Conservation (phyloP, 2,113 vertebrate species). For the Fregetta grallaria region DNA sequence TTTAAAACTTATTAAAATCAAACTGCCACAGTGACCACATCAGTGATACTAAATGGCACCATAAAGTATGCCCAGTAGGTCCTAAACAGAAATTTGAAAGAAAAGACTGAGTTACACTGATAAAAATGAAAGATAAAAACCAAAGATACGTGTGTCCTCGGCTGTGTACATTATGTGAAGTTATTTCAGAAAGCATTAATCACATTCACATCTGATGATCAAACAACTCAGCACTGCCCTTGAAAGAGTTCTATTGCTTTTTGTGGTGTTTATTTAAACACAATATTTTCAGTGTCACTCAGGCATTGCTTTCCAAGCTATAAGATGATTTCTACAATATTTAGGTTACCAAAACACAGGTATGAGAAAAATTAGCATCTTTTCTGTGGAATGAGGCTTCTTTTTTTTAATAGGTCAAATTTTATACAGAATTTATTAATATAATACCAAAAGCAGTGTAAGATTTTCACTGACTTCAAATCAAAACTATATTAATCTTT, state of each 20-base stretch:
- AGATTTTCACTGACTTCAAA: not conserved
- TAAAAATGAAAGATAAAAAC: not conserved
- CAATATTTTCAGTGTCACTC: not conserved
- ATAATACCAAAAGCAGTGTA: not conserved
- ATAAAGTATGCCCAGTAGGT: not conserved
- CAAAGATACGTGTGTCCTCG: not conserved
- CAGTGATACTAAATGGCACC: not conserved
- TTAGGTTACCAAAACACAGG: not conserved
- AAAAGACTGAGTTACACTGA: not conserved
- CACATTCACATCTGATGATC: not conserved
- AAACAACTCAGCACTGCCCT: not conserved
- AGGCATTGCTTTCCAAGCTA: not conserved
- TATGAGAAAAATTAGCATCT: not conserved
- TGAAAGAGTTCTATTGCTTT: not conserved
- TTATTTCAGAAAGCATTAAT: not conserved
- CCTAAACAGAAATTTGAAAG: not conserved
- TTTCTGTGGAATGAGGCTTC: not conserved
- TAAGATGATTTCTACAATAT: not conserved
- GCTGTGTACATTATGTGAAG: not conserved
- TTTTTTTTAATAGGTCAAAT: not conserved
- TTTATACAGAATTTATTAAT: not conserved
- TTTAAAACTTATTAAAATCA: not conserved
- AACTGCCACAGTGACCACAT: not conserved
- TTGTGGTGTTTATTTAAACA: not conserved
- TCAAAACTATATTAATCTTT: not conserved